Conservation (phyloP, 1,140 invertebrate species). For the Aphaenogaster rudis region DNA sequence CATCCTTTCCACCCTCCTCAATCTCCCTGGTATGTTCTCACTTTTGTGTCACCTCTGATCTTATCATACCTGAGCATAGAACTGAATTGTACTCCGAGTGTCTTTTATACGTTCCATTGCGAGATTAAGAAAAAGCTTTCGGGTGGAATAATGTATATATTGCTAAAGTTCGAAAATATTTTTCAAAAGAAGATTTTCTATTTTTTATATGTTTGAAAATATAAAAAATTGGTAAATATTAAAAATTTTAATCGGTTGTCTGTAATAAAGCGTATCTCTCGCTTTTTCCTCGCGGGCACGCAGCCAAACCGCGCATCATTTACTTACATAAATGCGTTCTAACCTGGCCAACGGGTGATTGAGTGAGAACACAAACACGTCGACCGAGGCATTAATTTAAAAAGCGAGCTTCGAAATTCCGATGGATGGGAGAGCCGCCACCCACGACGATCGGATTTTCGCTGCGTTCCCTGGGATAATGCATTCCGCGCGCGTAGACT, state of each 20-base stretch:
- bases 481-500: slow-evolving; percentile 26
- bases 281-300: slow-evolving; percentile 51
- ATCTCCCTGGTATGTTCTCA: slow-evolving; percentile 43
- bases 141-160: background rate
- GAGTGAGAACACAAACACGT: slow-evolving; percentile 40
- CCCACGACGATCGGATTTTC: slow-evolving; percentile 58
- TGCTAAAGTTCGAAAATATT: background rate
- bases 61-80: slow-evolving; percentile 20
- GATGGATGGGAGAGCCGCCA: slow-evolving; percentile 42
- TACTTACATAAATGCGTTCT: slow-evolving; percentile 75
- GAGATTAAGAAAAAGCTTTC: background rate
- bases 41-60: slow-evolving; percentile 49
- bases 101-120: background rate
- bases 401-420: slow-evolving; percentile 39
- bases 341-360: slow-evolving; percentile 62
- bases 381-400: slow-evolving; percentile 54
- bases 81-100: background rate
- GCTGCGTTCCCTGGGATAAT: slow-evolving; percentile 45
- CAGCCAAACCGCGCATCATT: slow-evolving; percentile 66
- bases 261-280: background rate
- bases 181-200: background rate
- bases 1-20: background rate
- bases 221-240: background rate
- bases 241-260: background rate
- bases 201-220: background rate